Percentiles rank a stretch among this genome's conserved stretches.
phyloP scores from a whole-genome alignment of 2,797 vertebrate genomes.

The Meriones psammophilus region DNA sequence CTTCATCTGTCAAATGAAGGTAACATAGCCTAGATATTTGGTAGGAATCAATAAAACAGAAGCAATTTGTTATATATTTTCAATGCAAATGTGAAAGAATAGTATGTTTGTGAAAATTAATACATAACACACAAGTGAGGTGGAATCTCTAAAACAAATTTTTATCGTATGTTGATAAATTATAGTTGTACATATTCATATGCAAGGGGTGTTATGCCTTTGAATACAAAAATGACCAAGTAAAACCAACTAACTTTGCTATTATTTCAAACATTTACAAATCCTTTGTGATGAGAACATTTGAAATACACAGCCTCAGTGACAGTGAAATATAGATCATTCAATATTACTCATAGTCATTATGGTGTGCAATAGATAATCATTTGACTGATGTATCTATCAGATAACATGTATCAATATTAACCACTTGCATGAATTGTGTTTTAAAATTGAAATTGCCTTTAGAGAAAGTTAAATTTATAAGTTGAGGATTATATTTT shows the following conservation, averaged over 20 bases:
- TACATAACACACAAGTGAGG: slow-evolving; percentile 13
- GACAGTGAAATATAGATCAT: neutral
- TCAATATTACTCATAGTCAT: neutral
- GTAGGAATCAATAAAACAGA: slow-evolving; percentile 40
- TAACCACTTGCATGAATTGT: slow-evolving; percentile 14
- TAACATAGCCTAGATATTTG: slow-evolving; percentile 48
- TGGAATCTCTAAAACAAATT: slow-evolving; percentile 60
- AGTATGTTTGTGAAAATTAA: slow-evolving; percentile 47
- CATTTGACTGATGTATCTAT: slow-evolving; percentile 1
- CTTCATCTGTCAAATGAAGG: slow-evolving; percentile 50
- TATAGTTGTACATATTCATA: neutral
- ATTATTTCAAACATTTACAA: neutral
- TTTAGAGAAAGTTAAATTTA: slow-evolving; percentile 59
- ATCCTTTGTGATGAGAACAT: neutral
- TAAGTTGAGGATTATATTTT: slow-evolving; percentile 5
- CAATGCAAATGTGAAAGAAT: slow-evolving; percentile 13
- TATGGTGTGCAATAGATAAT: neutral
- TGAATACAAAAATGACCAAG: neutral
- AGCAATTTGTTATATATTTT: slow-evolving; percentile 25
- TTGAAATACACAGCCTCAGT: neutral
- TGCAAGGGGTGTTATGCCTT: neutral
- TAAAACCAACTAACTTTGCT: neutral
- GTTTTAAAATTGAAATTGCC: slow-evolving; percentile 50
- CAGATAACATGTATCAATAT: slow-evolving; percentile 51
- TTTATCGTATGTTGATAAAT: slow-evolving; percentile 33